Percentiles rank a stretch among this genome's conserved stretches.
phyloP scores from a whole-genome alignment of 2,888 invertebrate genomes.

The Stenolophus ochropezus region DNA sequence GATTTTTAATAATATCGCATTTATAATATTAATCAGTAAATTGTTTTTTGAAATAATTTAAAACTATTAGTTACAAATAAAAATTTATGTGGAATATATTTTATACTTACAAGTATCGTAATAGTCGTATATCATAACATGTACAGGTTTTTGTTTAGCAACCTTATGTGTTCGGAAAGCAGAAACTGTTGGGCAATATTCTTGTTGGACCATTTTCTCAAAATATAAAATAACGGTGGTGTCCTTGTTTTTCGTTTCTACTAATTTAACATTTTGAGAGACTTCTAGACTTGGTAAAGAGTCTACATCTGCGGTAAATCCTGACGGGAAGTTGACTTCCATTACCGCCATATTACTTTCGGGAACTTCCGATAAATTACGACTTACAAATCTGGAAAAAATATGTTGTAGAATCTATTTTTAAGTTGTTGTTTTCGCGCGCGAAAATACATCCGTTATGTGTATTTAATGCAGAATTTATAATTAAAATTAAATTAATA shows the following conservation, averaged over 20 bases:
- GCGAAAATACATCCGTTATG: background rate
- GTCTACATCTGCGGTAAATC: conserved; percentile 89
- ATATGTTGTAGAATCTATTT: background rate
- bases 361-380: conserved; percentile 77
- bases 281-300: conserved; percentile 79
- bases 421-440: background rate
- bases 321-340: conserved; percentile 92
- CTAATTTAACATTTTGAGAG: conserved; percentile 78
- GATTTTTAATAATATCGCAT: too few species aligned
- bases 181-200: conserved; percentile 89
- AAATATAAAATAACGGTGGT: conserved; percentile 83
- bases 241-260: conserved; percentile 82
- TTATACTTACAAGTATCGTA: conserved; percentile 89
- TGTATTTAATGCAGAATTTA: background rate
- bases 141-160: conserved; percentile 89
- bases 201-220: conserved; percentile 78
- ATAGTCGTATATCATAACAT: conserved; percentile 91
- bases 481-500: background rate
- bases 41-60: too few species aligned
- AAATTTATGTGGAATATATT: background rate
- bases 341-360: conserved; percentile 93
- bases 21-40: too few species aligned
- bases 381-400: conserved; percentile 78
- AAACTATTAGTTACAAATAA: background rate
- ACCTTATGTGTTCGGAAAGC: conserved; percentile 89